Evolutionary conservation across 1,140 invertebrate genomes (phyloP).

Genomic region (Apis cerana): DNA sequence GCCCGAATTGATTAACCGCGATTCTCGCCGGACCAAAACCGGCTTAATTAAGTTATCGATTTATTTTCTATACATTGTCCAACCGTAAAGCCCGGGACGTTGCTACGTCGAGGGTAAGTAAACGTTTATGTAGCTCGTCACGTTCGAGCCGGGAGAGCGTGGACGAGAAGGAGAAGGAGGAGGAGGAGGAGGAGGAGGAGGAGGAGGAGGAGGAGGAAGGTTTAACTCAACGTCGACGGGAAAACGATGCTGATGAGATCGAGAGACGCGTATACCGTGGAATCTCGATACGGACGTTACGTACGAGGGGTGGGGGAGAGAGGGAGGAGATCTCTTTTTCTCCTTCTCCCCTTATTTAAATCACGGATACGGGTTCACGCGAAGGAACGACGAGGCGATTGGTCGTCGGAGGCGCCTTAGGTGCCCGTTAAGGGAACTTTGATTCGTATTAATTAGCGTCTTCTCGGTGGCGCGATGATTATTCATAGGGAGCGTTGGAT

Average conservation of each 20-base stretch:
- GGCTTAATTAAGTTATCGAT: conserved; percentile 79
- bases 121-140: conserved; percentile 65
- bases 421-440: conserved; percentile 5
- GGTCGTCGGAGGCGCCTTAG: neutral
- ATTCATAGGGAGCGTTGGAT: conserved; percentile 21
- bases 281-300: conserved; percentile 34
- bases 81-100: conserved; percentile 50
- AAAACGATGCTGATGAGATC: conserved; percentile 48
- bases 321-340: neutral
- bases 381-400: conserved; percentile 3
- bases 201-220: neutral
- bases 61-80: conserved; percentile 75
- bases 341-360: conserved; percentile 26
- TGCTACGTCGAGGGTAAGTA: conserved; percentile 48
- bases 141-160: conserved; percentile 41
- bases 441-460: conserved; percentile 24
- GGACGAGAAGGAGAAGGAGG: neutral
- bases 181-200: too few relatives aligned
- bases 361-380: conserved; percentile 15
- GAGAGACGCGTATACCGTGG: conserved; percentile 14
- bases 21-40: conserved; percentile 58
- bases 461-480: conserved; percentile 11
- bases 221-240: conserved; percentile 37
- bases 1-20: conserved; percentile 74
- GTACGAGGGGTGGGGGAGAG: neutral